A percentile compares a stretch with the other conserved stretches of the same genome.
Conservation (phyloP, 2,113 vertebrate species). For the Aleadryas rufinucha region DNA sequence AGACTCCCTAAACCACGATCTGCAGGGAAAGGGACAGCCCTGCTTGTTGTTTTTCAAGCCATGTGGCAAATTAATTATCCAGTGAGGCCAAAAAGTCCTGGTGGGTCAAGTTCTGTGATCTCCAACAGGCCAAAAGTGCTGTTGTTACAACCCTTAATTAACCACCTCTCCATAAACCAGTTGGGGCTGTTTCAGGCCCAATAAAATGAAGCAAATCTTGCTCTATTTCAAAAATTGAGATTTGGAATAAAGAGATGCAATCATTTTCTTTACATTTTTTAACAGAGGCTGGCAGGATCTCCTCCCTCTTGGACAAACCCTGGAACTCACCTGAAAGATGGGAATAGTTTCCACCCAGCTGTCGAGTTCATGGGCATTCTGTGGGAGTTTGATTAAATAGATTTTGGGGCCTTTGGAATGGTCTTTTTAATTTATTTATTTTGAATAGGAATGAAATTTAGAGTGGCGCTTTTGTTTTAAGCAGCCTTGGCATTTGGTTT, state of each 20-base stretch:
- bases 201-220: accelerated
- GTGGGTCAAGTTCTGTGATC: not conserved
- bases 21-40: not conserved
- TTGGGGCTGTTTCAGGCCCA: not conserved
- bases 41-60: not conserved
- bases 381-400: not conserved
- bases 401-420: not conserved
- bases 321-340: not conserved
- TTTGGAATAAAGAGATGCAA: not conserved
- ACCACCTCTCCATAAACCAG: not conserved
- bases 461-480: not conserved
- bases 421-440: not conserved
- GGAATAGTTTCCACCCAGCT: not conserved
- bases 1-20: not conserved
- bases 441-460: not conserved
- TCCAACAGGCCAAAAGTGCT: not conserved
- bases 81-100: not conserved
- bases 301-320: not conserved
- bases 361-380: not conserved
- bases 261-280: not conserved
- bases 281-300: not conserved
- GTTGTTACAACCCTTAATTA: not conserved
- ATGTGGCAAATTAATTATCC: slow-evolving; percentile 20
- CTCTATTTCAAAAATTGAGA: not conserved
- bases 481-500: not conserved